Conservation (phyloP, 2,888 invertebrate species). For the Scelioninae gen. 2 region DNA sequence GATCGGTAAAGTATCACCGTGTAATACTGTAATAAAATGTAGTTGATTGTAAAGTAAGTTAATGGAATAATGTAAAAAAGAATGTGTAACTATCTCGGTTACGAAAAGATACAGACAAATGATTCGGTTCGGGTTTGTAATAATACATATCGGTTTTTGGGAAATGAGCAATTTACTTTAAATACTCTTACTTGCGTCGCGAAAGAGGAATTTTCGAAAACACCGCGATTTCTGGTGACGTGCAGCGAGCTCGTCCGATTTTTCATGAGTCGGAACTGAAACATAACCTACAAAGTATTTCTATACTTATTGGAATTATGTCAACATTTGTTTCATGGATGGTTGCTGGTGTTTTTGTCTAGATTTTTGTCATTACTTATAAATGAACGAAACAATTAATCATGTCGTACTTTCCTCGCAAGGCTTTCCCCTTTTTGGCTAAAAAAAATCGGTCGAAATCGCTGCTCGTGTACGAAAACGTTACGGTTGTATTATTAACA, state of each 20-base stretch:
- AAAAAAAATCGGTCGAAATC: conserved; percentile 37
- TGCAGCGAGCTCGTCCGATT: conserved; percentile 40
- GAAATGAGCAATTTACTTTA: neutral
- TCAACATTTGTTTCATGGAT: neutral
- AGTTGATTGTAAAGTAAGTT: no score
- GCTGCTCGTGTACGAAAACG: conserved; percentile 9
- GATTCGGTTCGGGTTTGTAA: no score
- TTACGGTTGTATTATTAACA: no score
- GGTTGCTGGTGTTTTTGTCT: neutral
- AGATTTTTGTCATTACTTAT: conserved; percentile 22
- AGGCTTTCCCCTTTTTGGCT: conserved; percentile 13
- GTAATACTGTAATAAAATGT: no score
- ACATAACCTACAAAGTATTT: conserved; percentile 12
- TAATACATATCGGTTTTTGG: neutral
- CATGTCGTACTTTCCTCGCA: conserved; percentile 28
- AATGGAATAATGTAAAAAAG: no score
- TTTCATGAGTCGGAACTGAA: conserved; percentile 6
- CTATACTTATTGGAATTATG: conserved; percentile 9
- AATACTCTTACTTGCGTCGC: neutral
- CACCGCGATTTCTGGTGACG: neutral
- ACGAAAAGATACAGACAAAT: no score
- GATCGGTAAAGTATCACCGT: neutral
- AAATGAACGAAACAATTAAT: conserved; percentile 5
- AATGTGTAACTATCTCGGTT: no score
- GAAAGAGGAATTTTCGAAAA: neutral